phyloP scores from a whole-genome alignment of 2,888 invertebrate species.

The Pyrrhia umbra region DNA sequence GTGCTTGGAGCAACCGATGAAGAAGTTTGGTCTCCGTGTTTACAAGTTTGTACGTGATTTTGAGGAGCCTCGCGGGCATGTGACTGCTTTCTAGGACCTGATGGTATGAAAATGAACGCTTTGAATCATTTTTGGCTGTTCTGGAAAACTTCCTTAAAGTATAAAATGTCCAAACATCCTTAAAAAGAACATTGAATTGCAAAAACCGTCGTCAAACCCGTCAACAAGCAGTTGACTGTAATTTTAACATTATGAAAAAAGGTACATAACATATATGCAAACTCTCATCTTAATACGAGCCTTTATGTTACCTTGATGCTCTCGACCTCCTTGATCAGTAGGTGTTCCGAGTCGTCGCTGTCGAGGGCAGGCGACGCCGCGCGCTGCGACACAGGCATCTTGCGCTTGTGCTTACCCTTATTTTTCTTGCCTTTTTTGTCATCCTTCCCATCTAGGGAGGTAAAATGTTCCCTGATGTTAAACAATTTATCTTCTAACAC shows the following conservation, averaged over 20 bases:
- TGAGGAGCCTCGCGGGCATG: constrained; percentile 92
- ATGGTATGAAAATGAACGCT: neutral
- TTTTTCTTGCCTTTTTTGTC: constrained; percentile 81
- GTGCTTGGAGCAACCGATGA: constrained; percentile 93
- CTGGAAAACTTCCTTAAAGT: no score
- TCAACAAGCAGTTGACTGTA: no score
- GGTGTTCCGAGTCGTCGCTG: constrained; percentile 84
- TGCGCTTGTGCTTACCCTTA: constrained; percentile 80
- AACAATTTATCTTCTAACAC: constrained; percentile 1
- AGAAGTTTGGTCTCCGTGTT: constrained; percentile 96
- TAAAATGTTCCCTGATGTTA: neutral
- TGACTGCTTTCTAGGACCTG: constrained; percentile 85
- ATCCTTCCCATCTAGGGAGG: constrained; percentile 70
- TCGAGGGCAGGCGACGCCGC: constrained; percentile 73
- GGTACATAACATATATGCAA: neutral
- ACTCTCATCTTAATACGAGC: neutral
- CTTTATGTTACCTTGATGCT: constrained; percentile 79
- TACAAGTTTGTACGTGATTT: constrained; percentile 94
- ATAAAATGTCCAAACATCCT: no score
- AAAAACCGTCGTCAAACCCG: no score
- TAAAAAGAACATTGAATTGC: no score
- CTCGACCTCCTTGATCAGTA: constrained; percentile 83
- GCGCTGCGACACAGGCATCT: constrained; percentile 63
- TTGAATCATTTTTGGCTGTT: neutral
- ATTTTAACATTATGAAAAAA: neutral